phyloP scores from a whole-genome alignment of 2,888 invertebrate species.

The Quadroppia sp. region DNA sequence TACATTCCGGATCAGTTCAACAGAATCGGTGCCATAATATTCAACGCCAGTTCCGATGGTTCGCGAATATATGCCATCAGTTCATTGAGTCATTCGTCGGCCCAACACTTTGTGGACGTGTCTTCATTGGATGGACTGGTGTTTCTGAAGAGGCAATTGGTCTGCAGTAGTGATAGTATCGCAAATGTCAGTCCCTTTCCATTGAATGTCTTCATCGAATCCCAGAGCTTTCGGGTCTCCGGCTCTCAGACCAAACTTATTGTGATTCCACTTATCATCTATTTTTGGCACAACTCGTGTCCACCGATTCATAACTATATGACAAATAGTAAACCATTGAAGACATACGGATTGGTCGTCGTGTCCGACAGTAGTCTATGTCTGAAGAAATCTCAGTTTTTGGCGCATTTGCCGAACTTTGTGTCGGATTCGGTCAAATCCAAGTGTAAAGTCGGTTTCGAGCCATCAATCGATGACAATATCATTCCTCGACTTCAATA shows the following conservation, averaged over 20 bases:
- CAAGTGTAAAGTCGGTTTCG: slow-evolving; percentile 43
- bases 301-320: too few species aligned
- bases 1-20: not conserved
- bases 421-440: slow-evolving; percentile 43
- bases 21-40: slow-evolving; percentile 16
- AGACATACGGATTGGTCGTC: slow-evolving; percentile 12
- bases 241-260: slow-evolving; percentile 46
- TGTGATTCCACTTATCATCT: slow-evolving; percentile 43
- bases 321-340: too few species aligned
- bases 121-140: slow-evolving; percentile 36
- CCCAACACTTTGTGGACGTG: slow-evolving; percentile 37
- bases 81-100: slow-evolving; percentile 26
- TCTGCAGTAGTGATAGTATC: slow-evolving; percentile 36
- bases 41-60: slow-evolving; percentile 50
- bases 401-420: slow-evolving; percentile 44
- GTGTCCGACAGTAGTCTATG: slow-evolving; percentile 38
- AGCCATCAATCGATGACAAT: slow-evolving; percentile 28
- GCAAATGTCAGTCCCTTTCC: slow-evolving; percentile 61
- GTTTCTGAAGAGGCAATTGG: slow-evolving; percentile 32
- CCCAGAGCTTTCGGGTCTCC: slow-evolving; percentile 56
- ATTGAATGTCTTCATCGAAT: slow-evolving; percentile 80
- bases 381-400: slow-evolving; percentile 44
- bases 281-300: slow-evolving; percentile 45
- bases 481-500: not conserved
- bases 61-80: slow-evolving; percentile 37